These are phyloP conservation scores for Drosophila asahinai DNA, from an alignment of 1,140 invertebrate species.

Conservation along the genomic window DNA sequence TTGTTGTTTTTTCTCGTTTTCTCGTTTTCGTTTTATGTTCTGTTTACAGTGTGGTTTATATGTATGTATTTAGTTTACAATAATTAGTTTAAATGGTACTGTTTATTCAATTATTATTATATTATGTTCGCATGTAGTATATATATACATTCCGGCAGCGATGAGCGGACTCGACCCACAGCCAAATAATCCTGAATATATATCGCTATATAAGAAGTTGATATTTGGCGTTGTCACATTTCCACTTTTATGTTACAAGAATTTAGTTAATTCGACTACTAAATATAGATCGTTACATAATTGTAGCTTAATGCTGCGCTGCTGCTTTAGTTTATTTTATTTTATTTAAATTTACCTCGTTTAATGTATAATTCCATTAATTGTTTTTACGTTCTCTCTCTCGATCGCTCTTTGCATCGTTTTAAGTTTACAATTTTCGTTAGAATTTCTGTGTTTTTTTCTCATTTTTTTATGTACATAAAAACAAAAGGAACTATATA, in stretches of 20 bases:
- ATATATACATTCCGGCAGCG: slow-evolving; percentile 70
- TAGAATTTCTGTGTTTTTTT: slow-evolving; percentile 64
- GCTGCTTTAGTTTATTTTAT: slow-evolving; percentile 49
- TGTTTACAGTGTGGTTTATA: slow-evolving; percentile 48
- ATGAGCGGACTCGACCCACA: slow-evolving; percentile 32
- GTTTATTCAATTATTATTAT: slow-evolving; percentile 41
- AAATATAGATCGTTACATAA: slow-evolving; percentile 61
- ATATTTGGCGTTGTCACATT: slow-evolving; percentile 48
- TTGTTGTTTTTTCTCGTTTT: neutral
- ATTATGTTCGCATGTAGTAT: slow-evolving; percentile 47
- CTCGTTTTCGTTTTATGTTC: slow-evolving; percentile 47
- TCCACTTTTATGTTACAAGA: slow-evolving; percentile 61
- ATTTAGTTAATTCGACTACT: slow-evolving; percentile 76
- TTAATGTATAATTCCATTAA: slow-evolving; percentile 82
- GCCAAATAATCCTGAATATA: slow-evolving; percentile 61
- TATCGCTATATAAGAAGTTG: slow-evolving; percentile 62
- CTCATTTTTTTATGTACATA: slow-evolving; percentile 77
- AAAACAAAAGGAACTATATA: slow-evolving; percentile 85
- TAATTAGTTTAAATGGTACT: slow-evolving; percentile 59
- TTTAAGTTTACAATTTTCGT: slow-evolving; percentile 78
- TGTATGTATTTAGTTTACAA: slow-evolving; percentile 61
- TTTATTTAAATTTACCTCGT: slow-evolving; percentile 61
- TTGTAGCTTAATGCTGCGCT: slow-evolving; percentile 54
- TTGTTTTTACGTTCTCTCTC: slow-evolving; percentile 72
- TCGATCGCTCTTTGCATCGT: slow-evolving; percentile 13